A percentile compares a stretch with the other conserved stretches of the same genome.
Conservation (phyloP, 1,140 invertebrate genomes). For the Zaprionus inermis region DNA sequence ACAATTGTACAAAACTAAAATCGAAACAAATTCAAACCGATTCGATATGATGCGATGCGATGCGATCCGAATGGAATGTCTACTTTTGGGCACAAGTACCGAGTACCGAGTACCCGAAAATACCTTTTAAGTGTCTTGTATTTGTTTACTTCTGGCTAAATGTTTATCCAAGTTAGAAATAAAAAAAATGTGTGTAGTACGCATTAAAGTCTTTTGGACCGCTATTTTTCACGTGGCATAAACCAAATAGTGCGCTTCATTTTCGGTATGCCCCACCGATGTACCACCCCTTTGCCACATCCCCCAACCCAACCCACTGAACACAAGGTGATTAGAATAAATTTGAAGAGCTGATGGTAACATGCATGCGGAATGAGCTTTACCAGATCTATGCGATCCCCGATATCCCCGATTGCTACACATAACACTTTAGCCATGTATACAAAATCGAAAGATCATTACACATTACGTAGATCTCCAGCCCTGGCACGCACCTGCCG, state of each 20-base stretch:
- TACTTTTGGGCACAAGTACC: conserved; percentile 76
- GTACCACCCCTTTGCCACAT: not conserved
- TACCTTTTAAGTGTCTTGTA: conserved; percentile 79
- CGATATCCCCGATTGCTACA: not conserved
- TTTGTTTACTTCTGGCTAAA: conserved; percentile 79
- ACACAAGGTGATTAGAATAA: conserved; percentile 53
- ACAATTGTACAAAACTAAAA: conserved; percentile 30
- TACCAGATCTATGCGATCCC: conserved; percentile 47
- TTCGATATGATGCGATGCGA: conserved; percentile 24
- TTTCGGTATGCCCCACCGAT: not conserved
- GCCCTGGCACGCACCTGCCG: conserved; percentile 1
- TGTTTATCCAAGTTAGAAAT: conserved; percentile 76
- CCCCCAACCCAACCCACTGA: not conserved
- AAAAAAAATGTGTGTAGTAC: conserved; percentile 73
- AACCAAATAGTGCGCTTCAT: conserved; percentile 47
- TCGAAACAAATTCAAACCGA: conserved; percentile 51
- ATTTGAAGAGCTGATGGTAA: conserved; percentile 54
- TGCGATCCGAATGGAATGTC: conserved; percentile 49
- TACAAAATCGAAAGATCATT: not conserved
- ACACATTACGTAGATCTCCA: not conserved
- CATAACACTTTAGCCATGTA: conserved; percentile 1
- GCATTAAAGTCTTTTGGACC: conserved; percentile 71
- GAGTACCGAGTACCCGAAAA: conserved; percentile 62
- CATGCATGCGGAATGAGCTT: conserved; percentile 49
- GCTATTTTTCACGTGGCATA: conserved; percentile 74